These are phyloP conservation scores for Andrena fulva DNA, from an alignment of 2,888 invertebrate species.

Conservation along the genomic window DNA sequence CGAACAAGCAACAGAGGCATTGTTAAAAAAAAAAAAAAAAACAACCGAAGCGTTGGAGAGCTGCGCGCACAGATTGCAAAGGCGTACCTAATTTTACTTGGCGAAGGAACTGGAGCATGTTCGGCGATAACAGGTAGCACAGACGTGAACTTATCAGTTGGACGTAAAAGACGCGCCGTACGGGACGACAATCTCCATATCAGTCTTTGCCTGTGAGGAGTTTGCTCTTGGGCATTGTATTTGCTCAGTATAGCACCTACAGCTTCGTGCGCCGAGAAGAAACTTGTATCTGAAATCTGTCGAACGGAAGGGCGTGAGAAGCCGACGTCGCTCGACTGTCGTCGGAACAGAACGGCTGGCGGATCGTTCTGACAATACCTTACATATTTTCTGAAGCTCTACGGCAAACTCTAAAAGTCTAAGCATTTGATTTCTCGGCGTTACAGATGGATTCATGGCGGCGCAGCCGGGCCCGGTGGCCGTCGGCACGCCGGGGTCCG, in stretches of 20 bases:
- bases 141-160: constrained; percentile 90
- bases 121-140: constrained; percentile 91
- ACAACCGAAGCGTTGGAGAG: not conserved
- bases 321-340: not conserved
- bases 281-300: constrained; percentile 89
- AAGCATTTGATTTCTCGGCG: constrained; percentile 86
- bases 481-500: constrained; percentile 67
- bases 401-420: constrained; percentile 90
- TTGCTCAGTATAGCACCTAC: constrained; percentile 89
- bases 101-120: constrained; percentile 85
- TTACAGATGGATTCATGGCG: constrained; percentile 64
- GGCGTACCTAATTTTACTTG: constrained; percentile 80
- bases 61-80: not conserved
- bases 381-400: constrained; percentile 90
- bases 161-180: constrained; percentile 90
- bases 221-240: constrained; percentile 90
- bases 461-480: constrained; percentile 68
- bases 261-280: constrained; percentile 87
- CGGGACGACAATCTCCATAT: constrained; percentile 92
- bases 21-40: not conserved
- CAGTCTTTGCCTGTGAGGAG: constrained; percentile 90
- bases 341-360: too few species aligned
- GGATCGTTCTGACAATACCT: constrained; percentile 85
- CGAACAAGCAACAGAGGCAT: constrained; percentile 31
- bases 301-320: not conserved